Percentiles rank a stretch among this genome's conserved stretches.
phyloP scores from a whole-genome alignment of 2,888 invertebrate genomes.

The Pachliopta kotzebuea region DNA sequence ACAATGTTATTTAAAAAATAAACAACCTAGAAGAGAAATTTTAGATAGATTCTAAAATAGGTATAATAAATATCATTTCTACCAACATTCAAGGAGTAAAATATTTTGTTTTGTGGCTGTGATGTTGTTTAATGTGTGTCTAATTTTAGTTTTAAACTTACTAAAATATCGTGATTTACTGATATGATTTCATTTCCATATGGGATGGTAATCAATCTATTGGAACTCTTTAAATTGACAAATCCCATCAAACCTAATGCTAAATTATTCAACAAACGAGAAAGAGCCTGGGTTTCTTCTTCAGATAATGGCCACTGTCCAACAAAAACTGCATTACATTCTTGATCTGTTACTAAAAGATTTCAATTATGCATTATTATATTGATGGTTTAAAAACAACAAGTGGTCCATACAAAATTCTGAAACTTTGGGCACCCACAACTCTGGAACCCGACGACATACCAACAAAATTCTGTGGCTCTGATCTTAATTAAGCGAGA shows the following conservation, averaged over 20 bases:
- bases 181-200: slow-evolving; percentile 45
- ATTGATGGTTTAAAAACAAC: not conserved
- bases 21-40: no score
- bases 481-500: no score
- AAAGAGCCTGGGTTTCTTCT: slow-evolving; percentile 54
- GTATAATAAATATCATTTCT: no score
- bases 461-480: no score
- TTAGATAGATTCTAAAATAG: no score
- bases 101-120: no score
- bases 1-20: no score
- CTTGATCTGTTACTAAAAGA: slow-evolving; percentile 37
- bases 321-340: slow-evolving; percentile 52
- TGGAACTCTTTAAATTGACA: slow-evolving; percentile 61
- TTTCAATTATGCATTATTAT: not conserved
- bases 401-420: no score
- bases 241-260: slow-evolving; percentile 55
- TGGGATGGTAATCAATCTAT: slow-evolving; percentile 56
- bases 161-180: slow-evolving; percentile 58
- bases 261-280: slow-evolving; percentile 50
- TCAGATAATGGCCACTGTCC: slow-evolving; percentile 56
- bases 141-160: slow-evolving; percentile 37
- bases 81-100: no score
- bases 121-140: no score
- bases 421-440: no score
- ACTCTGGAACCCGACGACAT: no score